Base-by-base conservation (phyloP, 2,888 invertebrate species). In the Tetrapedia diversipes region DNA sequence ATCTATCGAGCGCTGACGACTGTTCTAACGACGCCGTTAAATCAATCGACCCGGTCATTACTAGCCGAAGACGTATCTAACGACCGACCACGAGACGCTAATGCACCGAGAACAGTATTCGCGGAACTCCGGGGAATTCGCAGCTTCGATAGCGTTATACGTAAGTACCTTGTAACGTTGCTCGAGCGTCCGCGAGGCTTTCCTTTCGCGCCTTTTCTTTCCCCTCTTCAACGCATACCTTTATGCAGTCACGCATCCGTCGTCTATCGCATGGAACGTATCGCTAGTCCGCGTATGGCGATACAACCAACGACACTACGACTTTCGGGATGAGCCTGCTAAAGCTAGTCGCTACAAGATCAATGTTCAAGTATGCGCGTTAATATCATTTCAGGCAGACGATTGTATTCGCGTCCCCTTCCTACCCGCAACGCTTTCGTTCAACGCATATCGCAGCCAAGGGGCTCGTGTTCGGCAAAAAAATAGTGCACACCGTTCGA, bases 281-380 rank as follows among this genome's bases (percentile, higher is more conserved):
- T 19, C 37, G 22, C 37, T 27, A 19, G 45, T 19, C 22, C 34
- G 39, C 32, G 24, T 43, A 54, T 68, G 32, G 39, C 51, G 34
- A 3, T 27, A 10, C 10, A 2, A 2, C 2, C 11, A 24, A n/a
- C n/a, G n/a, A n/a, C n/a, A n/a, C n/a, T n/a, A n/a, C n/a, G n/a
- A n/a, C n/a, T n/a, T n/a, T n/a, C n/a, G n/a, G n/a, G 3, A 56
- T 19, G 27, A 49, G 53, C 37, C 60, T 59, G 16, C 59, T 27
- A 53, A 41, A 65, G 80, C 74, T 79, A 73, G 83, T 75, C 77
- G 67, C 41, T 60, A 71, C 51, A 87, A 89, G 89, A 89, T 89
- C 89, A 87, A 89, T 89, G 89, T 81, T 74, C 68, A 67, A 82
- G 81, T 87, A 86, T 88, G 80, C 87, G 87, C 86, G 88, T 86